Evolutionary conservation across 1,140 invertebrate genomes (phyloP).

Genomic region (Charaxes varanes): DNA sequence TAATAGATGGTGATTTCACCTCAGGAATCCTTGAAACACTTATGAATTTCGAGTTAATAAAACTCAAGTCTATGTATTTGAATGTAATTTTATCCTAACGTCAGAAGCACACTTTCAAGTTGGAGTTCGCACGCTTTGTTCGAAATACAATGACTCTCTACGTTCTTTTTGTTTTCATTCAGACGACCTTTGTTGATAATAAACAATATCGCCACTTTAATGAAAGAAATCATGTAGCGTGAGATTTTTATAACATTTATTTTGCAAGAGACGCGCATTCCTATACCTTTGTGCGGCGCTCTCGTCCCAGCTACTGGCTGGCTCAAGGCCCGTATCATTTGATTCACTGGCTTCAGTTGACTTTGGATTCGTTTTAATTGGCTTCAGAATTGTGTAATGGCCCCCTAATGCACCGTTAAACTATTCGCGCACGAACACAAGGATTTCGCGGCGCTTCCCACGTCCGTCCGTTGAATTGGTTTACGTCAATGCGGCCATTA

Average conservation of each 20-base stretch:
- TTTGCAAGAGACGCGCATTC: constrained; percentile 51
- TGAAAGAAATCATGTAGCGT: constrained; percentile 65
- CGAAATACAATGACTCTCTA: constrained; percentile 63
- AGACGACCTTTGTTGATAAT: constrained; percentile 71
- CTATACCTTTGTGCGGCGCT: constrained; percentile 19
- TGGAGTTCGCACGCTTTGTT: constrained; percentile 62
- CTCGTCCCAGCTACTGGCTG: constrained; percentile 5
- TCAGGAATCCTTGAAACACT: too few relatives aligned
- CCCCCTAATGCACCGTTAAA: constrained; percentile 36
- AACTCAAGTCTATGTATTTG: too few relatives aligned
- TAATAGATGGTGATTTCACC: too few relatives aligned
- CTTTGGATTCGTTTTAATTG: constrained; percentile 23
- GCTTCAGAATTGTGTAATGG: constrained; percentile 23
- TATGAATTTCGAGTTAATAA: too few relatives aligned
- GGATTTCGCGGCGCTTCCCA: constrained; percentile 47
- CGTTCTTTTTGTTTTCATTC: constrained; percentile 69
- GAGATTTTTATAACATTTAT: constrained; percentile 64
- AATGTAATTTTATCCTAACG: constrained; percentile 34
- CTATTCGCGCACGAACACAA: constrained; percentile 33
- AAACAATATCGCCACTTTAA: constrained; percentile 66
- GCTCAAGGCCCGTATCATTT: constrained; percentile 14
- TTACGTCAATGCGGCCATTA: constrained; percentile 65
- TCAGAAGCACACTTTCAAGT: constrained; percentile 62
- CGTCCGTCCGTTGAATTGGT: constrained; percentile 52
- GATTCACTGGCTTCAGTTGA: constrained; percentile 17